These are phyloP conservation scores for Limnephilus auricula DNA, from an alignment of 2,888 invertebrate genomes.

Conservation along the genomic window DNA sequence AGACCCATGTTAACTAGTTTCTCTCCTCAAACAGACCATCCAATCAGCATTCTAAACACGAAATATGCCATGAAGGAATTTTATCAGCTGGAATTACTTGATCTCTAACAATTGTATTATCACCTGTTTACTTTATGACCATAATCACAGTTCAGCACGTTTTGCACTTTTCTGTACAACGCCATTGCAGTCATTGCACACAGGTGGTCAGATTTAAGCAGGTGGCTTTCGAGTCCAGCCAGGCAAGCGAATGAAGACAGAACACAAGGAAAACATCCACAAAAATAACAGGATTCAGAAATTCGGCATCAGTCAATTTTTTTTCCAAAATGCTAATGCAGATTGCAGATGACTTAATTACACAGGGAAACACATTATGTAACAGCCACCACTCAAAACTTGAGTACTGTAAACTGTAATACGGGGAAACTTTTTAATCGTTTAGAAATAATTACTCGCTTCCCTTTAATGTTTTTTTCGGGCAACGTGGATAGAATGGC, in stretches of 20 bases:
- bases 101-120: background rate
- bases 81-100: too few relatives aligned
- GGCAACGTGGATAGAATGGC: too few relatives aligned
- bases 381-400: too few relatives aligned
- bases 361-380: background rate
- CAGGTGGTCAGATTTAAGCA: background rate
- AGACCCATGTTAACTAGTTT: too few relatives aligned
- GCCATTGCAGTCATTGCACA: background rate
- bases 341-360: background rate
- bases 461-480: too few relatives aligned
- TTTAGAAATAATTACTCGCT: too few relatives aligned
- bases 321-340: background rate
- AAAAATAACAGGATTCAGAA: background rate
- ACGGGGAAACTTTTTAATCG: too few relatives aligned
- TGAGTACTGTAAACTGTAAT: too few relatives aligned
- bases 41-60: too few relatives aligned
- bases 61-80: too few relatives aligned
- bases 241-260: background rate
- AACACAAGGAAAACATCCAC: background rate
- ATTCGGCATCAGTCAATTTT: background rate
- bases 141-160: background rate
- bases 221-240: background rate
- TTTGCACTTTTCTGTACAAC: background rate
- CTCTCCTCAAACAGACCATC: too few relatives aligned
- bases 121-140: background rate